phyloP scores from a whole-genome alignment of 1,140 invertebrate genomes.

The Drosophila azteca region DNA sequence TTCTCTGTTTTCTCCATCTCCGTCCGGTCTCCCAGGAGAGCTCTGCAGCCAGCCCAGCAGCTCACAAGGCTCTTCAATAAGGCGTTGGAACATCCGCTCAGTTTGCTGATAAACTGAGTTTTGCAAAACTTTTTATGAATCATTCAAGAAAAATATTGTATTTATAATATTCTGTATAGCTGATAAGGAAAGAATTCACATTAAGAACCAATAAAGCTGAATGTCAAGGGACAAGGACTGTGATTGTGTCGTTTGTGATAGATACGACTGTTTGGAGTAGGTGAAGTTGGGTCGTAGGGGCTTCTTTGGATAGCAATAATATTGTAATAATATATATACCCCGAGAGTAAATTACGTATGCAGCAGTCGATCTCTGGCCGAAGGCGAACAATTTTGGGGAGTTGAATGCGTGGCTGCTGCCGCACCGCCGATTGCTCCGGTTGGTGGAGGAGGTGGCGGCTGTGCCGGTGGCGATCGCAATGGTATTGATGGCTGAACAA shows the following conservation, averaged over 20 bases:
- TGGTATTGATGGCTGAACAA: constrained; percentile 79
- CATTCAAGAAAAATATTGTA: constrained; percentile 18
- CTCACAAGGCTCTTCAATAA: constrained; percentile 53
- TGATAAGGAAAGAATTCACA: constrained; percentile 55
- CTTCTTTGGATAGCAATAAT: constrained; percentile 67
- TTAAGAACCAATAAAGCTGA: constrained; percentile 13
- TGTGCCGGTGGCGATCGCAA: constrained; percentile 72
- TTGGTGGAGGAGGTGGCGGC: constrained; percentile 68
- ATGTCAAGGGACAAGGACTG: constrained; percentile 3
- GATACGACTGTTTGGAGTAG: constrained; percentile 3
- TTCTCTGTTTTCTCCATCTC: background rate
- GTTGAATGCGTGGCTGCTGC: constrained; percentile 12
- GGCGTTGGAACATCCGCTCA: constrained; percentile 72
- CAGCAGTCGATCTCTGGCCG: constrained; percentile 72
- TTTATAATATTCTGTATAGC: constrained; percentile 18
- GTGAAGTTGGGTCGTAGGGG: constrained; percentile 9
- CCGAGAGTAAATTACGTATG: constrained; percentile 78
- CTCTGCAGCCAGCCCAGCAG: constrained; percentile 3
- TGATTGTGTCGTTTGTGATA: constrained; percentile 22
- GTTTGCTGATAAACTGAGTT: constrained; percentile 61
- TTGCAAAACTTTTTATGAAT: constrained; percentile 48
- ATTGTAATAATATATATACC: constrained; percentile 41
- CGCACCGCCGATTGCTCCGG: constrained; percentile 15
- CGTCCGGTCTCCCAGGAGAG: constrained; percentile 5
- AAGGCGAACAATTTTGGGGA: constrained; percentile 65